A percentile compares a stretch with the other conserved stretches of the same genome.
Evolutionary conservation across 2,797 vertebrate species (phyloP).

Genomic region (Propithecus perrieri): DNA sequence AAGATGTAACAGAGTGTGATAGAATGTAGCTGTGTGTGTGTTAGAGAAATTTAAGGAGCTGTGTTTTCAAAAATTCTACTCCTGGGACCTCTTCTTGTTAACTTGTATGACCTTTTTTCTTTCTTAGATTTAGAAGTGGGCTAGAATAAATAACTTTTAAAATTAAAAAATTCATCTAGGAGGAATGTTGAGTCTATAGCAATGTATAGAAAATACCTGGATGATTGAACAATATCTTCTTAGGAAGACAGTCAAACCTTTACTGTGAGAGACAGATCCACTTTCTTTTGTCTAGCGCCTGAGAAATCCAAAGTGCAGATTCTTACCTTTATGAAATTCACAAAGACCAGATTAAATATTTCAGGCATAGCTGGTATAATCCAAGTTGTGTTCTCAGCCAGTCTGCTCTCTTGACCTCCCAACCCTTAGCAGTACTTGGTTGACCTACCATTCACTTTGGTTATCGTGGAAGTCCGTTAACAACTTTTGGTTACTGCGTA

Average conservation of each 20-base stretch:
- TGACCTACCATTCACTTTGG: not conserved
- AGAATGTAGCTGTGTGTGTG: not conserved
- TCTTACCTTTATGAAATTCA: not conserved
- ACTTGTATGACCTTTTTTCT: not conserved
- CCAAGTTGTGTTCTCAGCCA: not conserved
- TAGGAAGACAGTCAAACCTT: not conserved
- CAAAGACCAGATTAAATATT: not conserved
- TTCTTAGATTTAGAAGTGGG: constrained; percentile 4
- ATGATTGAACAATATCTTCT: not conserved
- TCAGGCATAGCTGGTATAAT: not conserved
- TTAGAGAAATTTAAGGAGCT: not conserved
- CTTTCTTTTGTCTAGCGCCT: constrained; percentile 25
- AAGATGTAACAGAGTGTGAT: not conserved
- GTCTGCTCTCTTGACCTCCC: not conserved
- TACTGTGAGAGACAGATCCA: not conserved
- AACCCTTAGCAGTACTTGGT: not conserved
- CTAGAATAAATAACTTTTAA: constrained; percentile 1
- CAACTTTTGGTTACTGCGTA: not conserved
- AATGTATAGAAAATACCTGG: not conserved
- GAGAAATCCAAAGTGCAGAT: not conserved
- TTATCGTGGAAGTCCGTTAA: not conserved
- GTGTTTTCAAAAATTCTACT: not conserved
- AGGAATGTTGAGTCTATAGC: not conserved
- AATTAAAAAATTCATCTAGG: not conserved
- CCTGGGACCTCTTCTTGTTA: not conserved